Conservation (phyloP, 2,113 vertebrate species). For the Aythya baeri region DNA sequence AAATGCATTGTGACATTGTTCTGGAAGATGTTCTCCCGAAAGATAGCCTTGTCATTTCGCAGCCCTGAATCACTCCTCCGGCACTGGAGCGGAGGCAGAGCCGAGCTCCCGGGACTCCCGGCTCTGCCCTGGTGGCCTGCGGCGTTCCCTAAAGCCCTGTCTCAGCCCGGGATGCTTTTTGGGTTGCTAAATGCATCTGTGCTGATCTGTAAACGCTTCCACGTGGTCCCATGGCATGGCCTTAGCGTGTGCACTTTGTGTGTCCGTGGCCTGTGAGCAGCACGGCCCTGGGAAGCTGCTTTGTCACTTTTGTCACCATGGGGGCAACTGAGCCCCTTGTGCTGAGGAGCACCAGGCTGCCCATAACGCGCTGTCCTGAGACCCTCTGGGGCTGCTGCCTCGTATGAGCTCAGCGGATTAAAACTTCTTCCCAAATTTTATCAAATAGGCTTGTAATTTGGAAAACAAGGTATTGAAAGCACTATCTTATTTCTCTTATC, state of each 20-base stretch:
- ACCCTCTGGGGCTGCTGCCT: neutral
- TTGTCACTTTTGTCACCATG: neutral
- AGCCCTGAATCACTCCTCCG: accelerated
- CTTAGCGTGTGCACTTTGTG: neutral
- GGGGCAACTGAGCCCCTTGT: neutral
- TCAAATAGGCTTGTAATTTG: neutral
- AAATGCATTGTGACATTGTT: neutral
- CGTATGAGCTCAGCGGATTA: neutral
- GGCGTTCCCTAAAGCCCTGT: neutral
- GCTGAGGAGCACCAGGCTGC: neutral
- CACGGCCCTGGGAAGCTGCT: neutral
- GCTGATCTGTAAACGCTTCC: neutral
- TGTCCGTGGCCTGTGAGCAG: neutral
- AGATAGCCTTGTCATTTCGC: neutral
- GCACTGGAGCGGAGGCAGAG: neutral
- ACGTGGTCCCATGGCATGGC: neutral
- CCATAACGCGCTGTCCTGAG: neutral
- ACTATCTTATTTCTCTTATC: neutral
- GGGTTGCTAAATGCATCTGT: neutral
- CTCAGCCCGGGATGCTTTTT: neutral
- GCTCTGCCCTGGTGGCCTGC: neutral
- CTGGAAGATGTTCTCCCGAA: neutral
- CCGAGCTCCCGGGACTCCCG: neutral
- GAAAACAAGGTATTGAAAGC: slow-evolving; percentile 15
- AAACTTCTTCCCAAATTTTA: slow-evolving; percentile 6